Percentiles rank a stretch among this genome's conserved stretches.
phyloP scores from a whole-genome alignment of 2,888 invertebrate genomes.

The Orthosia gothica region DNA sequence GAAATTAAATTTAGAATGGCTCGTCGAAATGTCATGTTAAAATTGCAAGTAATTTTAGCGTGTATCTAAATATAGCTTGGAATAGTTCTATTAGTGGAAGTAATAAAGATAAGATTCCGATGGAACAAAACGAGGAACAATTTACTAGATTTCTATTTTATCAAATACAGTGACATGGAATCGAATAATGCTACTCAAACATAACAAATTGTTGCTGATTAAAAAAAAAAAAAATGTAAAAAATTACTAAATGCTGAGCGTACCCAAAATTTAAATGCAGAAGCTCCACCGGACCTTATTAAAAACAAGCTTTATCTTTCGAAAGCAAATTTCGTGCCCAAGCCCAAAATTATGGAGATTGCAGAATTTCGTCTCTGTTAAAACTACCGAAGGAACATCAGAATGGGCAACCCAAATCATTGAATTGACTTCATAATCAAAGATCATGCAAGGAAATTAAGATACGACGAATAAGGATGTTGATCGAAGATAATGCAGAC shows the following conservation, averaged over 20 bases:
- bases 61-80: not conserved
- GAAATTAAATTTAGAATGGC: slow-evolving; percentile 38
- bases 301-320: not conserved
- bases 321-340: slow-evolving; percentile 20
- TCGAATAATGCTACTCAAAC: not conserved
- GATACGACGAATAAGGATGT: slow-evolving; percentile 28
- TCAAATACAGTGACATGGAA: not conserved
- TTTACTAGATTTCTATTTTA: not conserved
- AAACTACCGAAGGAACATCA: slow-evolving; percentile 12
- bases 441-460: slow-evolving; percentile 20
- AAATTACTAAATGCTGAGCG: not conserved
- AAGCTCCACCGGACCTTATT: slow-evolving; percentile 22
- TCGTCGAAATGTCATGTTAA: slow-evolving; percentile 24
- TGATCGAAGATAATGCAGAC: slow-evolving; percentile 19
- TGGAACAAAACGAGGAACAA: not conserved
- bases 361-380: not conserved
- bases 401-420: slow-evolving; percentile 7
- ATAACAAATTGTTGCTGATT: not conserved
- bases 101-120: slow-evolving; percentile 6
- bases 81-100: slow-evolving; percentile 1
- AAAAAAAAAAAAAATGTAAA: no score
- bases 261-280: not conserved
- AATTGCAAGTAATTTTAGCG: slow-evolving; percentile 36
- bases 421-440: slow-evolving; percentile 36
- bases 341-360: slow-evolving; percentile 48